A percentile compares a stretch with the other conserved stretches of the same genome.
Conservation (phyloP, 2,888 invertebrate species). For the Neoascia interrupta region DNA sequence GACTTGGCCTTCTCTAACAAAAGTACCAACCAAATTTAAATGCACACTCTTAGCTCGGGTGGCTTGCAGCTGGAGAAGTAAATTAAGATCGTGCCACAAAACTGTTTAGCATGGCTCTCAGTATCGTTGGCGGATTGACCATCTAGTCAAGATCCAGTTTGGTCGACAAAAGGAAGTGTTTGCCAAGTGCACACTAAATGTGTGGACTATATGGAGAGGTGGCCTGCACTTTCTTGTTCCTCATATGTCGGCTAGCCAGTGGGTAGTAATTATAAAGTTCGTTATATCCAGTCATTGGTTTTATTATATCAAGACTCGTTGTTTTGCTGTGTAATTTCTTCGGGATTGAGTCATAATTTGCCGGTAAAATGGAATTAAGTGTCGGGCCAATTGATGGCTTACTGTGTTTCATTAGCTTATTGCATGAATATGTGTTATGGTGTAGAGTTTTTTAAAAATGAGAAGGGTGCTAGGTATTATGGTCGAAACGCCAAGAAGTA, state of each 20-base stretch:
- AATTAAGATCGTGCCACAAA: slow-evolving; percentile 51
- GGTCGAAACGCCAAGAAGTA: too few relatives aligned
- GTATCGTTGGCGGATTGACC: slow-evolving; percentile 52
- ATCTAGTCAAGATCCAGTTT: slow-evolving; percentile 52
- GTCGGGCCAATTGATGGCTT: too few relatives aligned
- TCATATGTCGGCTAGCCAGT: too few relatives aligned
- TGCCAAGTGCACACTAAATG: slow-evolving; percentile 10
- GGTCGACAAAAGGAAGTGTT: slow-evolving; percentile 52
- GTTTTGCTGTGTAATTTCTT: background rate
- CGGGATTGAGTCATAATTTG: slow-evolving; percentile 7
- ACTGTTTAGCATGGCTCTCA: slow-evolving; percentile 32
- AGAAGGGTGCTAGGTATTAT: too few relatives aligned
- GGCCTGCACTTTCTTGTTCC: slow-evolving; percentile 35
- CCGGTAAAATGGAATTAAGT: background rate
- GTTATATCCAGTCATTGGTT: slow-evolving; percentile 29
- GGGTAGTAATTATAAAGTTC: slow-evolving; percentile 46
- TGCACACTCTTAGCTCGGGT: slow-evolving; percentile 36
- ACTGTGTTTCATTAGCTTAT: too few relatives aligned
- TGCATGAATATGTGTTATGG: too few relatives aligned
- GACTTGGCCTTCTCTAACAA: slow-evolving; percentile 30
- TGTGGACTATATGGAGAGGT: slow-evolving; percentile 28
- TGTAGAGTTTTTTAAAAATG: too few relatives aligned
- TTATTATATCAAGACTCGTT: slow-evolving; percentile 30
- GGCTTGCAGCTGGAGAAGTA: slow-evolving; percentile 37
- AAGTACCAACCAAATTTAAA: slow-evolving; percentile 59